A percentile compares a stretch with the other conserved stretches of the same genome.
phyloP scores from a whole-genome alignment of 1,140 invertebrate species.

The Halyomorpha halys region DNA sequence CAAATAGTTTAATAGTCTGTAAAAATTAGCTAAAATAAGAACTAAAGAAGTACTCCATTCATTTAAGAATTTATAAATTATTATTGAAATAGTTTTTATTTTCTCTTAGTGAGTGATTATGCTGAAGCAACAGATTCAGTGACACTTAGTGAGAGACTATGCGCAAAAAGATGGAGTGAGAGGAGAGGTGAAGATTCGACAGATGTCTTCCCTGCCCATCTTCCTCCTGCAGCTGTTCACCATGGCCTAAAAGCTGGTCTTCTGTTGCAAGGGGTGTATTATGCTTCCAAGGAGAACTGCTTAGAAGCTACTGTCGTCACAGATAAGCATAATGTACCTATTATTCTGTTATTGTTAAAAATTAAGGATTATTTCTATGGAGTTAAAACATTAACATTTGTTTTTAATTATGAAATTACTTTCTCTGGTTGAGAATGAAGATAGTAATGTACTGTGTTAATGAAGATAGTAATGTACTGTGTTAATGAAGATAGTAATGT shows the following conservation, averaged over 20 bases:
- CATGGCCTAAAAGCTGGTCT: slow-evolving; percentile 68
- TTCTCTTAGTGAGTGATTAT: slow-evolving; percentile 56
- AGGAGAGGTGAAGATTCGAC: slow-evolving; percentile 40
- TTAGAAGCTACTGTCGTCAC: slow-evolving; percentile 85
- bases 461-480: too few relatives aligned
- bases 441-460: too few relatives aligned
- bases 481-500: too few relatives aligned
- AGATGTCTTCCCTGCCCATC: slow-evolving; percentile 73
- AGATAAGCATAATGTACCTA: slow-evolving; percentile 59
- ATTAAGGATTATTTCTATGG: too few relatives aligned
- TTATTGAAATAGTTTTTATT: slow-evolving; percentile 28
- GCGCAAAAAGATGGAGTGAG: slow-evolving; percentile 52
- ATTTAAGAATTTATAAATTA: background rate
- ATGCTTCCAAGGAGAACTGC: slow-evolving; percentile 82
- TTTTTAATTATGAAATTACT: too few relatives aligned
- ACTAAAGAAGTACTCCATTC: background rate
- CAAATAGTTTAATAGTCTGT: too few relatives aligned
- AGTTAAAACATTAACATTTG: too few relatives aligned
- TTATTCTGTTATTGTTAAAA: too few relatives aligned
- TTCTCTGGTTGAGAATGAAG: too few relatives aligned
- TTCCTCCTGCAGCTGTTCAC: slow-evolving; percentile 63
- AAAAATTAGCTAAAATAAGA: too few relatives aligned
- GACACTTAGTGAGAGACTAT: slow-evolving; percentile 69
- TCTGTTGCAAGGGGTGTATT: slow-evolving; percentile 73
- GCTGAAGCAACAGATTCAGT: slow-evolving; percentile 51